phyloP scores from a whole-genome alignment of 2,888 invertebrate genomes.

The Schizaphis graminum region DNA sequence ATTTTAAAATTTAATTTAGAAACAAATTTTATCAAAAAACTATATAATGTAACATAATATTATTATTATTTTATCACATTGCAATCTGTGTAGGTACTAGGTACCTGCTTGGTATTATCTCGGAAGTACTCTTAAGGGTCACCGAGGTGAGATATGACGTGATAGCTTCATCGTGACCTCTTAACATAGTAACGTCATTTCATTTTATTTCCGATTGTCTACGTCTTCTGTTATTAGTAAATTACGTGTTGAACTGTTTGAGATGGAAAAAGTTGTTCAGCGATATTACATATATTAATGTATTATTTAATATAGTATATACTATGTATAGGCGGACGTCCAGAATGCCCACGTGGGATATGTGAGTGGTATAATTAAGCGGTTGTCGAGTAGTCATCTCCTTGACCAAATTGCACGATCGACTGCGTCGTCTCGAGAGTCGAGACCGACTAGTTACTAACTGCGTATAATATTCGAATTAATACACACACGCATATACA shows the following conservation, averaged over 20 bases:
- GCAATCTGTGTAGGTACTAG: background rate
- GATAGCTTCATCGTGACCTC: background rate
- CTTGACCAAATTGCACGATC: constrained; percentile 40
- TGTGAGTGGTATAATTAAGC: constrained; percentile 38
- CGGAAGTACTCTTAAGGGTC: background rate
- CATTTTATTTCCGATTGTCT: constrained; percentile 22
- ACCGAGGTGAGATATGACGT: background rate
- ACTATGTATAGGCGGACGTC: constrained; percentile 9
- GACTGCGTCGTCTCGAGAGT: background rate
- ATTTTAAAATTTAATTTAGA: background rate
- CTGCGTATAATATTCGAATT: constrained; percentile 22
- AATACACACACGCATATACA: background rate
- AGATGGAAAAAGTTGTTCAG: background rate
- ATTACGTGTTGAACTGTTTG: background rate
- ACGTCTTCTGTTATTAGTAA: background rate
- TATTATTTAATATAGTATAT: background rate
- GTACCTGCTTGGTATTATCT: background rate
- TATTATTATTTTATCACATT: background rate
- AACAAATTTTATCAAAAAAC: background rate
- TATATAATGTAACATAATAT: background rate
- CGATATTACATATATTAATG: background rate
- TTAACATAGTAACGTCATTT: constrained; percentile 7
- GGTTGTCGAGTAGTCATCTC: constrained; percentile 45
- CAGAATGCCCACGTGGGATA: constrained; percentile 36
- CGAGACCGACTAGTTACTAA: background rate